A percentile compares a stretch with the other conserved stretches of the same genome.
phyloP scores from a whole-genome alignment of 1,140 invertebrate genomes.

The Goniozus legneri region DNA sequence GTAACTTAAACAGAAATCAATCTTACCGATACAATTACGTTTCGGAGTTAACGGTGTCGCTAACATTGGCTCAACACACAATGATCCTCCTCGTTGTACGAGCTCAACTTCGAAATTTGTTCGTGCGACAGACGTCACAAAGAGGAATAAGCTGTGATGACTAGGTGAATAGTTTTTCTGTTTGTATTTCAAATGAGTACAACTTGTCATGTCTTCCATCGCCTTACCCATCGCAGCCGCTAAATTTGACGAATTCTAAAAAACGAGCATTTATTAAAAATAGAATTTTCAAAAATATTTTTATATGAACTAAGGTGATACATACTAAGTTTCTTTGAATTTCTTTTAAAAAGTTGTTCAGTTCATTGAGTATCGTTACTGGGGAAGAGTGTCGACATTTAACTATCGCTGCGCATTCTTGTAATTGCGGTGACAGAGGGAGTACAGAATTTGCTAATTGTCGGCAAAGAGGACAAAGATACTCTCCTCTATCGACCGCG shows the following conservation, averaged over 20 bases:
- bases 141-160: conserved; percentile 77
- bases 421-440: conserved; percentile 78
- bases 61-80: conserved; percentile 58
- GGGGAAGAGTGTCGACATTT: conserved; percentile 57
- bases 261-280: conserved; percentile 18
- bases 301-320: conserved; percentile 17
- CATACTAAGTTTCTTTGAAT: conserved; percentile 64
- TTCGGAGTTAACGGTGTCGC: conserved; percentile 68
- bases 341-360: conserved; percentile 66
- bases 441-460: conserved; percentile 91
- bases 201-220: conserved; percentile 91
- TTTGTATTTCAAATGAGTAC: conserved; percentile 66
- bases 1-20: background rate
- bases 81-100: conserved; percentile 77
- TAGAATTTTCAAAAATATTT: conserved; percentile 2
- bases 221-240: conserved; percentile 77
- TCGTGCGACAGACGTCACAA: conserved; percentile 86
- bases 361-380: conserved; percentile 58
- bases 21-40: conserved; percentile 80
- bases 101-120: conserved; percentile 92
- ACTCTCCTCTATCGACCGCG: conserved; percentile 81
- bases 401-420: conserved; percentile 64
- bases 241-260: conserved; percentile 62
- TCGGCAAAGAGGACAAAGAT: conserved; percentile 89
- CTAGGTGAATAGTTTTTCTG: conserved; percentile 57